These are phyloP conservation scores for Ephestia elutella DNA, from an alignment of 1,140 invertebrate species.

Conservation along the genomic window DNA sequence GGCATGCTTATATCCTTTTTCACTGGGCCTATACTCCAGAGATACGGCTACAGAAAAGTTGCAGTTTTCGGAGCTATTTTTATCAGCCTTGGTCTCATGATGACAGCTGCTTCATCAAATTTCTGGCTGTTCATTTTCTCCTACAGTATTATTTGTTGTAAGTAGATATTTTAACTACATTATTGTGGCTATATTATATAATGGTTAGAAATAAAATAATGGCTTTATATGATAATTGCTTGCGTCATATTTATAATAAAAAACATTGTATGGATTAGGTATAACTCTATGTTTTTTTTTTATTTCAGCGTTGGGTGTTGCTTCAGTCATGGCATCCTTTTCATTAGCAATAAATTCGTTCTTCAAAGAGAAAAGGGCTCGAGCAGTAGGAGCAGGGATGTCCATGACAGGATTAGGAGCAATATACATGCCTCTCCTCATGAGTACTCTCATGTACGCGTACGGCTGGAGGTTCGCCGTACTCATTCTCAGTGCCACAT, in stretches of 20 bases:
- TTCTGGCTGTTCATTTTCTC: slow-evolving; percentile 75
- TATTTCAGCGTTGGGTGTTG: slow-evolving; percentile 66
- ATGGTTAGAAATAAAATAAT: too few relatives aligned
- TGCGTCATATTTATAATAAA: too few relatives aligned
- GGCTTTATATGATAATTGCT: background rate
- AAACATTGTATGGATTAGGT: too few relatives aligned
- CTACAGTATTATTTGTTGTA: slow-evolving; percentile 80
- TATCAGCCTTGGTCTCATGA: slow-evolving; percentile 69
- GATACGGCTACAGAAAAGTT: slow-evolving; percentile 76
- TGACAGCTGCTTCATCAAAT: slow-evolving; percentile 67
- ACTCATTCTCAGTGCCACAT: slow-evolving; percentile 73
- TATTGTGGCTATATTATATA: background rate
- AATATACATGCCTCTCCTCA: slow-evolving; percentile 69
- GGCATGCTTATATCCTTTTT: slow-evolving; percentile 78
- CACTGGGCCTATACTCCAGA: slow-evolving; percentile 75
- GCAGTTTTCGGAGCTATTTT: slow-evolving; percentile 69
- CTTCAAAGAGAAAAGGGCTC: slow-evolving; percentile 71
- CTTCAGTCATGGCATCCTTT: slow-evolving; percentile 67
- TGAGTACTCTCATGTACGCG: slow-evolving; percentile 63
- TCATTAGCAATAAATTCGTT: slow-evolving; percentile 74
- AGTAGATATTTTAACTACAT: slow-evolving; percentile 41
- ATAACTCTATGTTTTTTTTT: slow-evolving; percentile 11
- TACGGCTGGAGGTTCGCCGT: slow-evolving; percentile 74
- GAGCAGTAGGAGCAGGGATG: slow-evolving; percentile 73
- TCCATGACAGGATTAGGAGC: slow-evolving; percentile 73